Evolutionary conservation across 2,797 vertebrate species (phyloP), one percentile per base, ranked within the genome.

Genomic region (Smutsia temminckii): DNA sequence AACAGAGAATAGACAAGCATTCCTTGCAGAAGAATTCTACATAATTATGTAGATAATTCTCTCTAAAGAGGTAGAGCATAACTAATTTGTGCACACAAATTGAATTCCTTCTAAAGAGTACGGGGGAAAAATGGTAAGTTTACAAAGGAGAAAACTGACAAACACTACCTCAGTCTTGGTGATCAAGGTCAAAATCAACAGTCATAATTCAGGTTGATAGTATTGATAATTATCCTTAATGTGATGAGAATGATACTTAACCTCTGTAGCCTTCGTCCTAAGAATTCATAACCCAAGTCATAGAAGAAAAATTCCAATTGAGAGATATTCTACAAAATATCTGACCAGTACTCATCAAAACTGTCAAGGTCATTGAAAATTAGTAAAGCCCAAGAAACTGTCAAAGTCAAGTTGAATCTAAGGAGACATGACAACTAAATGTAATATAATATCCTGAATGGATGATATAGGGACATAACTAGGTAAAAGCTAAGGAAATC

Each of bases 171-270:
- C 25, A 68, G 51, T 13, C 64, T 80, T 81, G 55, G 42, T 87
- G 25, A 80, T 37, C 74, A 71, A 95, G 29, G 25, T 85, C 63
- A 59, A 37, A 66, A 53, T 51, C 51, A 40, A 40, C 17, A 72
- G 29, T 68, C 29, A 85, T 63, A 94, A 91, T 89, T 86, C 51
- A 78, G 46, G 29, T 32, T 78, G 37, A 66, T 66, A 71, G 21
- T 37, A 2, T 74, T 34, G 46, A 46, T 46, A 46, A 12, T 46
- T 20, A 79, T 93, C 68, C 79, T 64, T 79, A n/a, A 49, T 27
- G 32, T 32, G 51, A 88, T 77, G 34, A 96, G 49, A 92, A 80
- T 64, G 29, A 2, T 27, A 72, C 20, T 88, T 91, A 92, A 80
- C 57, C 49, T 74, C 46, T 74, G 21, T 72, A 55, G 25, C 72